Evolutionary conservation across 2,113 vertebrate species (phyloP).

Genomic region (Argyrosomus japonicus): DNA sequence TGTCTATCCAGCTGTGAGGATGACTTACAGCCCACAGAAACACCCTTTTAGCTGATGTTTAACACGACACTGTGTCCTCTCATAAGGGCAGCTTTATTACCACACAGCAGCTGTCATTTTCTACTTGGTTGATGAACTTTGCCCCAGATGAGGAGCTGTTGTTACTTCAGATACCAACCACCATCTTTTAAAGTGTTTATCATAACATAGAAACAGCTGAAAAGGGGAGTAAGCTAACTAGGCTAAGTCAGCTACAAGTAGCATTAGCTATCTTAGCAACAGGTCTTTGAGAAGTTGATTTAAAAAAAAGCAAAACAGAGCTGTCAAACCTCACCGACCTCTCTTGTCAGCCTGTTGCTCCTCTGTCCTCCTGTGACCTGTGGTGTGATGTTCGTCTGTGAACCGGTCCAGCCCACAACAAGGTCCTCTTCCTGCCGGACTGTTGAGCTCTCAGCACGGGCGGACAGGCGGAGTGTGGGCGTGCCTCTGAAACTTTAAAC

Average conservation of each 20-base stretch:
- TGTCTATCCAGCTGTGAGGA: not conserved
- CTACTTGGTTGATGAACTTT: constrained; percentile 54
- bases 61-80: not conserved
- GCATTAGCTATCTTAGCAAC: not conserved
- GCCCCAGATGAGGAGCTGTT: constrained; percentile 16
- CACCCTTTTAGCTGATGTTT: not conserved
- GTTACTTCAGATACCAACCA: not conserved
- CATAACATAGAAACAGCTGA: not conserved
- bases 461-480: constrained; percentile 31
- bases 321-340: constrained; percentile 52
- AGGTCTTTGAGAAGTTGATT: not conserved
- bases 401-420: not conserved
- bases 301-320: not conserved
- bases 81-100: not conserved
- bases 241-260: not conserved
- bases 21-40: not conserved
- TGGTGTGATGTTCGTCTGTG: not conserved
- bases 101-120: not conserved
- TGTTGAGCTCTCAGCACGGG: not conserved
- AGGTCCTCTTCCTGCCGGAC: not conserved
- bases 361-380: constrained; percentile 34
- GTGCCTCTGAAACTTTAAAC: constrained; percentile 55
- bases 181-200: not conserved
- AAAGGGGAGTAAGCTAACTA: not conserved
- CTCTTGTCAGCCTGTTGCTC: not conserved